phyloP scores from a whole-genome alignment of 2,113 vertebrate species.

The Serinus canaria region DNA sequence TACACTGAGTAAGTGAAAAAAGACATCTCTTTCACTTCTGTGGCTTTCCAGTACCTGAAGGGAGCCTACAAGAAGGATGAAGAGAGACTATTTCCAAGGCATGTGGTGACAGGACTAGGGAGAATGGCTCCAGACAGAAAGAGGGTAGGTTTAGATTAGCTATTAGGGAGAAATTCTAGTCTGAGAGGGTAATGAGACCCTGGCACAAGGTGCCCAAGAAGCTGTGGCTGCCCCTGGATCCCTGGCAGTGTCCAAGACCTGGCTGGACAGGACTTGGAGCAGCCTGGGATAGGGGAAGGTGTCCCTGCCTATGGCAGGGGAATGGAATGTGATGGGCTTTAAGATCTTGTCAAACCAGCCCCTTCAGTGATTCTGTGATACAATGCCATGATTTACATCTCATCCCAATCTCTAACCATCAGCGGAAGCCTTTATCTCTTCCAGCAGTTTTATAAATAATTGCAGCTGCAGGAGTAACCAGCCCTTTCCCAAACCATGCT shows the following conservation, averaged over 20 bases:
- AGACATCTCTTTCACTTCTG: not conserved
- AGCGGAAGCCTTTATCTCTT: not conserved
- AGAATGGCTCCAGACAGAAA: not conserved
- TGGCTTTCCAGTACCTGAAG: not conserved
- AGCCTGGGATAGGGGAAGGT: accelerated
- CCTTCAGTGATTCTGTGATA: not conserved
- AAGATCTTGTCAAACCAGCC: not conserved
- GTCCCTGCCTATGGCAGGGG: not conserved
- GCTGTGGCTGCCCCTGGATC: not conserved
- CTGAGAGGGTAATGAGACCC: not conserved
- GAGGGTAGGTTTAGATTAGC: not conserved
- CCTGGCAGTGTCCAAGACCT: not conserved
- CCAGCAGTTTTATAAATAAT: not conserved
- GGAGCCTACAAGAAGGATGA: not conserved
- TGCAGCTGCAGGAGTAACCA: not conserved
- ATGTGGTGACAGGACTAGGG: not conserved
- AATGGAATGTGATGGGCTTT: not conserved
- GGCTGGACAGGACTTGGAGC: not conserved
- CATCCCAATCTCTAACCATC: not conserved
- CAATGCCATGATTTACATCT: not conserved
- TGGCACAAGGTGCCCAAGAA: not conserved
- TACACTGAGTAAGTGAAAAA: not conserved
- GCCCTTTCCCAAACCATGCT: not conserved
- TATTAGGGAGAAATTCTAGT: not conserved
- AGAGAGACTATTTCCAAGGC: not conserved